These are phyloP conservation scores for Drosophila ezoana DNA, from an alignment of 2,888 invertebrate genomes.

Conservation along the genomic window DNA sequence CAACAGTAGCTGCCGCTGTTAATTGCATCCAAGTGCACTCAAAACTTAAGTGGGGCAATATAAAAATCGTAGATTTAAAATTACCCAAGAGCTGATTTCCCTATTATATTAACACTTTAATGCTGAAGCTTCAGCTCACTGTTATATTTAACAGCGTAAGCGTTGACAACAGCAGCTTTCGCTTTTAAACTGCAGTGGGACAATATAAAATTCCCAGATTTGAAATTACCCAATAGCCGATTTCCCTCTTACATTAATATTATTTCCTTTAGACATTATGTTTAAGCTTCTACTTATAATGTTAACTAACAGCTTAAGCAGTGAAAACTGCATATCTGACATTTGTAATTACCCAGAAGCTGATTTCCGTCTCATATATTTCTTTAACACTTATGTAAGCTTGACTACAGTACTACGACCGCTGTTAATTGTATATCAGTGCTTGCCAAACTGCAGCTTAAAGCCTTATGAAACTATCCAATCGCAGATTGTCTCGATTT, in stretches of 20 bases:
- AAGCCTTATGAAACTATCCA: not conserved
- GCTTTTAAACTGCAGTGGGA: not conserved
- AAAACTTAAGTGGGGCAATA: not conserved
- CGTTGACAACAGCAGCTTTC: not conserved
- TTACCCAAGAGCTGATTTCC: not conserved
- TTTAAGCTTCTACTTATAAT: too few species aligned
- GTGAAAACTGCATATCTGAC: not conserved
- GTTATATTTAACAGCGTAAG: not conserved
- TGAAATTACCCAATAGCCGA: too few species aligned
- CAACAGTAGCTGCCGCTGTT: constrained; percentile 1
- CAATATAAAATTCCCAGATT: not conserved
- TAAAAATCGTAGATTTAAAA: not conserved
- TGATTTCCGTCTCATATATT: not conserved
- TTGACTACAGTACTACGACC: too few species aligned
- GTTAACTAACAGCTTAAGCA: not conserved
- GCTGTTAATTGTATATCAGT: not conserved
- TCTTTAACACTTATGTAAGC: not conserved
- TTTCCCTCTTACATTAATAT: too few species aligned
- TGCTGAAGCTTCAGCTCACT: too few species aligned
- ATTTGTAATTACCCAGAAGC: not conserved
- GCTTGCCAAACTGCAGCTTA: constrained; percentile 3
- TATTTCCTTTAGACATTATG: too few species aligned
- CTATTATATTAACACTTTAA: too few species aligned
- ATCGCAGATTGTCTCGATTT: not conserved
- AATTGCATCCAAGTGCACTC: not conserved